Base-by-base conservation (phyloP, 2,113 vertebrate genomes). In the Xiphophorus maculatus region DNA sequence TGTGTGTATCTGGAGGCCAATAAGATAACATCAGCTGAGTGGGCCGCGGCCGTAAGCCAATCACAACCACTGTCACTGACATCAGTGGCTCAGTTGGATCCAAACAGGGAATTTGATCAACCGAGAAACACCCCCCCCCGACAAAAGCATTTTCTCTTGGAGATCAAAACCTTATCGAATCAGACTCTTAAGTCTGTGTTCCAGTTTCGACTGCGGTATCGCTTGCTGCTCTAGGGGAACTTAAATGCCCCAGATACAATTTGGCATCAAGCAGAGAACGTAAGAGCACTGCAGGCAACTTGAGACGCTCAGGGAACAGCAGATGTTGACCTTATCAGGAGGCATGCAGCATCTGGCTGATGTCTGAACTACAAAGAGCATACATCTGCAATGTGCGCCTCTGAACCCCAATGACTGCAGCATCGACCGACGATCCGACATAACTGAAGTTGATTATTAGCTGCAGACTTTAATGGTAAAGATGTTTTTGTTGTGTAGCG, bases 361-460 rank as follows among this genome's bases (percentile, higher is more conserved):
- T 72, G 48, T 68, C 67, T 61, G 51, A 79, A 60, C 63, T 74
- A 14, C 12, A 37, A 4, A 42, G 62, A 66, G 62, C 19, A 75
- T 69, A 32, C 65, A 83, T 74, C 58, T 51, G 32, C 77, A 77
- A 69, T 77, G 44, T 82, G 83, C 70, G 62, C 71, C 63, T 60
- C 66, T 72, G 64, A 71, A 28, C 8, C 30, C 14, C 8, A 40
- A 48, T 3, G 3, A 69, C 12, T 19, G 3, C 35, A 67, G 62
- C 64, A 61, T 33, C 37, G 65, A 51, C 67, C 48, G 28, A 76
- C 28, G 69, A 58, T 73, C 63, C 79, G 80, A 81, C 79, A 82
- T 74, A 81, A 86, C 44, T 67, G n/a, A 25, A 76, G 77, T 81
- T 25, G 88, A 76, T 83, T 40, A 91, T 92, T 90, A 91, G 91